Evolutionary conservation across 2,797 vertebrate species (phyloP).

Genomic region (Pitangus sulphuratus): DNA sequence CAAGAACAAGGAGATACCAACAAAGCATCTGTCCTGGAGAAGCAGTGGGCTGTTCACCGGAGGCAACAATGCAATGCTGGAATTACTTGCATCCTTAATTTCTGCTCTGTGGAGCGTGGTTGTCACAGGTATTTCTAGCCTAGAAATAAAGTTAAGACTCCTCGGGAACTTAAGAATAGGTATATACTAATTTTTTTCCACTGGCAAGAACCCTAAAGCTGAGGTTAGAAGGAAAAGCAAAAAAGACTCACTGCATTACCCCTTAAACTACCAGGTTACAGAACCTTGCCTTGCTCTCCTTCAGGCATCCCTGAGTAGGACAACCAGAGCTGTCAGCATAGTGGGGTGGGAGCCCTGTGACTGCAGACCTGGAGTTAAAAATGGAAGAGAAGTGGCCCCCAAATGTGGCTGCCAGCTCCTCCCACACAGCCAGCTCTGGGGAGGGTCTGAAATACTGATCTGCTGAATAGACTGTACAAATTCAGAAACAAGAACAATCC

Average conservation of each 20-base stretch:
- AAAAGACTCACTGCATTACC: background rate
- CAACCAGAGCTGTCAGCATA: background rate
- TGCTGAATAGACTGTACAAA: background rate
- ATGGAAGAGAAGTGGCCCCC: background rate
- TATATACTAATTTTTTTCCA: background rate
- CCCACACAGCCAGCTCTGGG: background rate
- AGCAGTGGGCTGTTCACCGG: background rate
- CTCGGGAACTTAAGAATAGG: background rate
- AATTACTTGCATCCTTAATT: background rate
- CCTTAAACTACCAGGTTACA: background rate
- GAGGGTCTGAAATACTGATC: background rate
- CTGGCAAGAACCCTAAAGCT: background rate
- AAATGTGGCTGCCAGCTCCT: background rate
- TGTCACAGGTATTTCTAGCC: background rate
- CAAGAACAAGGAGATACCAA: background rate
- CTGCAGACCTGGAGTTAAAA: background rate
- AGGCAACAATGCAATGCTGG: background rate
- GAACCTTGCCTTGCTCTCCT: background rate
- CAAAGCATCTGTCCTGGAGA: background rate
- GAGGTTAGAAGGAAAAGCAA: background rate
- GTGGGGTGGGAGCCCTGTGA: fast-evolving
- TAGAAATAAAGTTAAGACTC: background rate
- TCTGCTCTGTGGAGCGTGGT: background rate
- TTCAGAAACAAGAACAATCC: background rate
- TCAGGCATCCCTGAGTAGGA: background rate